Evolutionary conservation across 2,113 vertebrate genomes (phyloP).

Genomic region (Pungitius pungitius): DNA sequence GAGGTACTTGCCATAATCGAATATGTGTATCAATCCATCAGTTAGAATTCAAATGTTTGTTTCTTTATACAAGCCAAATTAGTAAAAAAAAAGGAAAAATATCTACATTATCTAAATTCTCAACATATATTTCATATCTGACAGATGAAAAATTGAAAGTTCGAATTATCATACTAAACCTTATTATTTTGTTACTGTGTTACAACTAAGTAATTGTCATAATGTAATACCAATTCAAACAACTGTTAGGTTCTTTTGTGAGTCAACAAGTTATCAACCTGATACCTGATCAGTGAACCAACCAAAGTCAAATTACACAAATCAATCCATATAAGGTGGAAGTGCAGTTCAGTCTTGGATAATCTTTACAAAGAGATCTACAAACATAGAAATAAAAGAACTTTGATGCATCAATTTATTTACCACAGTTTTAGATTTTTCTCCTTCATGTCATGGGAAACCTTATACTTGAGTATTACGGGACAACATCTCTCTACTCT

Average conservation of each 20-base stretch:
- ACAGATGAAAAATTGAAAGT: not conserved
- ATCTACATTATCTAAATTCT: too few relatives aligned
- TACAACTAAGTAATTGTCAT: not conserved
- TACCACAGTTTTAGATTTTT: not conserved
- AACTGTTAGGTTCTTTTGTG: not conserved
- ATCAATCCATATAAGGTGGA: not conserved
- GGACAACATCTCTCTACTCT: not conserved
- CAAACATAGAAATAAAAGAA: not conserved
- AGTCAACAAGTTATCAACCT: not conserved
- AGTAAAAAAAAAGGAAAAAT: too few relatives aligned
- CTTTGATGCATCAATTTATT: not conserved
- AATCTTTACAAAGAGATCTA: too few relatives aligned
- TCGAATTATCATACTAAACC: not conserved
- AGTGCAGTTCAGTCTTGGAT: not conserved
- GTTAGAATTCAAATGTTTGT: too few relatives aligned
- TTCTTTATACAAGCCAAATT: too few relatives aligned
- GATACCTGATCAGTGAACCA: not conserved
- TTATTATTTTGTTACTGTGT: too few relatives aligned
- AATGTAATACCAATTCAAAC: constrained; percentile 17
- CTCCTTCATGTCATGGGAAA: not conserved
- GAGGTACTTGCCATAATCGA: too few relatives aligned
- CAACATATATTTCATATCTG: not conserved
- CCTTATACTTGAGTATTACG: not conserved
- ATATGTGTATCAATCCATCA: too few relatives aligned
- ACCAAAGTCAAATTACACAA: not conserved